These are phyloP conservation scores for Rachycentron canadum DNA, from an alignment of 2,797 vertebrate genomes.

Conservation along the genomic window DNA sequence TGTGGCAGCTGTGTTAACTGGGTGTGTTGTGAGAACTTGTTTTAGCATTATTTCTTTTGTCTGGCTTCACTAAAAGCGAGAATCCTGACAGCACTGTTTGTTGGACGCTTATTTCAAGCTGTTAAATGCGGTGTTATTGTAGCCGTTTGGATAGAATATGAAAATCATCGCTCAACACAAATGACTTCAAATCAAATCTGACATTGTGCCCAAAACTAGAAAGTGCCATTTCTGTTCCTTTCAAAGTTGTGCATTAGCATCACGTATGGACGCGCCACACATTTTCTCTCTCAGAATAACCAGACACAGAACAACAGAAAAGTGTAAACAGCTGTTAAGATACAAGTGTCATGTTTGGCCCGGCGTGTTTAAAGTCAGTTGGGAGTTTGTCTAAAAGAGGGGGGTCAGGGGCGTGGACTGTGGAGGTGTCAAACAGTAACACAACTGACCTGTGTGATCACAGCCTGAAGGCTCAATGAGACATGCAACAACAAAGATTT, in stretches of 20 bases:
- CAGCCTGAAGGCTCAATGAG: too few relatives aligned
- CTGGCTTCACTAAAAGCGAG: not conserved
- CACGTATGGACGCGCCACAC: not conserved
- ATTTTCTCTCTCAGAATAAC: not conserved
- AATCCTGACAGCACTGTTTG: not conserved
- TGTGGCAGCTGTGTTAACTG: not conserved
- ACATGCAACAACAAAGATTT: not conserved
- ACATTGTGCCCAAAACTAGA: slow-evolving; percentile 38
- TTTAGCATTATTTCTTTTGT: not conserved
- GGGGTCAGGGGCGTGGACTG: not conserved
- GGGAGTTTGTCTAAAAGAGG: too few relatives aligned
- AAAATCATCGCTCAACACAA: slow-evolving; percentile 28
- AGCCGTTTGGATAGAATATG: slow-evolving; percentile 9
- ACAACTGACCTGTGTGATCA: not conserved
- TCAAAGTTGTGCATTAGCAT: not conserved
- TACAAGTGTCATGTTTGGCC: too few relatives aligned
- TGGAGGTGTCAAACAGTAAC: not conserved
- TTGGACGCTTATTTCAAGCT: not conserved
- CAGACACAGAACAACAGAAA: not conserved
- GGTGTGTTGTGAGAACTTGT: not conserved
- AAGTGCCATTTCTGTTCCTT: slow-evolving; percentile 5
- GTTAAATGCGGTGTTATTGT: slow-evolving; percentile 12
- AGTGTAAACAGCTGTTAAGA: too few relatives aligned
- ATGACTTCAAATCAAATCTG: slow-evolving; percentile 32
- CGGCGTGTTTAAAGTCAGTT: too few relatives aligned